Base-by-base conservation (phyloP, 1,140 invertebrate species). In the Microplitis demolitor region DNA sequence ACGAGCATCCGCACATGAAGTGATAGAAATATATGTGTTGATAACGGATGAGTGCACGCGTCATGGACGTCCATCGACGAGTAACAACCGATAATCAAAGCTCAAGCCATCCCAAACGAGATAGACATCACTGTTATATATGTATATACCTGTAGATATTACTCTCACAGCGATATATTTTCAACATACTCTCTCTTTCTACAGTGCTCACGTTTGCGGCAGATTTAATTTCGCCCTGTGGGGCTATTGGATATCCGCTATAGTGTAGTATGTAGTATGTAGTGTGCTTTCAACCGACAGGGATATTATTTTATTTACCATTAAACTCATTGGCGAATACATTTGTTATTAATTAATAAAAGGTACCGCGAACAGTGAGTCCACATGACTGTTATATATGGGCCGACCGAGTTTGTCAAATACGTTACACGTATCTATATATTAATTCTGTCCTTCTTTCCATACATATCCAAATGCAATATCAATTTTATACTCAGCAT, bases 261-360 rank as follows among this genome's bases (percentile, higher is more conserved):
- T 61, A 33, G 31, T 31, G 9, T 6, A 16, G 9, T 45, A 2
- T 9, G 39, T 45, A 45, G 39, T 45, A 45, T 45, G 58, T 24
- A 60, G 61, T 63, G 61, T 37, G 61, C 35, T 63, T 51, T 79
- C 77, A 75, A 74, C 76, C 73, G 78, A 79, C 77, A 80, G 77
- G 77, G 76, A 81, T 83, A 81, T 84, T 76, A 78, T 81, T 84
- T 82, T 80, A 81, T 85, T 85, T 73, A 77, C 79, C 78, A 78
- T 81, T 78, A 76, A 81, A 84, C 78, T 82, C 77, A 80, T 81
- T 77, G 74, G 74, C 70, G 71, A 73, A 82, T 81, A 81, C 79
- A 83, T 84, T 81, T 83, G 78, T 82, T 81, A 81, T 84, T 82
- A 82, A 85, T 85, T 82, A 80, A 82, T 80, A 83, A 83, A 82